Evolutionary conservation across 2,888 invertebrate genomes (phyloP).

Genomic region (Macroteleia sp.): DNA sequence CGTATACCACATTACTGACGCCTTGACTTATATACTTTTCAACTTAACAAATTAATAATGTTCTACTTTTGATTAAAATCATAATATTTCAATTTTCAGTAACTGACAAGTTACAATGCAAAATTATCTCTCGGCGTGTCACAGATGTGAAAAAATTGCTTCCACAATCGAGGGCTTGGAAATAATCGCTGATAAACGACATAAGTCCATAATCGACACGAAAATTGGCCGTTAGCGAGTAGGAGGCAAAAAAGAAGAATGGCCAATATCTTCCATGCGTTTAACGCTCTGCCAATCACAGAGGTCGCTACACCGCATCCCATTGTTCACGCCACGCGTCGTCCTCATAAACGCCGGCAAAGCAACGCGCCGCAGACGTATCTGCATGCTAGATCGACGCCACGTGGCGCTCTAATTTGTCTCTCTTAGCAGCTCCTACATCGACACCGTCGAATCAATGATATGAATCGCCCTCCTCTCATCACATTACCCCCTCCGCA

Average conservation of each 20-base stretch:
- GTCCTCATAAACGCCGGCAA: conserved; percentile 60
- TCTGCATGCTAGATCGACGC: conserved; percentile 68
- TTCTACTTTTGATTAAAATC: too few relatives aligned
- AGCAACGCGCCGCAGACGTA: conserved; percentile 53
- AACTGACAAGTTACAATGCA: too few relatives aligned
- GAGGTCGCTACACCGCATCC: conserved; percentile 61
- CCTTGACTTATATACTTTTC: too few relatives aligned
- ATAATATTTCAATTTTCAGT: too few relatives aligned
- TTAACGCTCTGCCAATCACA: conserved; percentile 76
- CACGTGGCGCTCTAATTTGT: conserved; percentile 80
- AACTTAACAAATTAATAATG: too few relatives aligned
- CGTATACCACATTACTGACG: too few relatives aligned
- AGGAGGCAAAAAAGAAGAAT: conserved; percentile 60
- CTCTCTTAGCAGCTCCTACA: conserved; percentile 68
- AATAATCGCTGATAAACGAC: conserved; percentile 54
- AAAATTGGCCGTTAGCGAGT: conserved; percentile 59
- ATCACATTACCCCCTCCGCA: conserved; percentile 18
- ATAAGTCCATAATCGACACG: conserved; percentile 43
- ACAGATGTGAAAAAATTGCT: too few relatives aligned
- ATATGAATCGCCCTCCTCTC: conserved; percentile 51
- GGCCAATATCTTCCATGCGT: conserved; percentile 69
- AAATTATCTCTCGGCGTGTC: too few relatives aligned
- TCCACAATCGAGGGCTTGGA: conserved; percentile 2
- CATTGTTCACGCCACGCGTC: conserved; percentile 69
- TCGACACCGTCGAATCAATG: conserved; percentile 64